Evolutionary conservation across 2,888 invertebrate genomes (phyloP).

Genomic region (Aleiodes leptofemur): DNA sequence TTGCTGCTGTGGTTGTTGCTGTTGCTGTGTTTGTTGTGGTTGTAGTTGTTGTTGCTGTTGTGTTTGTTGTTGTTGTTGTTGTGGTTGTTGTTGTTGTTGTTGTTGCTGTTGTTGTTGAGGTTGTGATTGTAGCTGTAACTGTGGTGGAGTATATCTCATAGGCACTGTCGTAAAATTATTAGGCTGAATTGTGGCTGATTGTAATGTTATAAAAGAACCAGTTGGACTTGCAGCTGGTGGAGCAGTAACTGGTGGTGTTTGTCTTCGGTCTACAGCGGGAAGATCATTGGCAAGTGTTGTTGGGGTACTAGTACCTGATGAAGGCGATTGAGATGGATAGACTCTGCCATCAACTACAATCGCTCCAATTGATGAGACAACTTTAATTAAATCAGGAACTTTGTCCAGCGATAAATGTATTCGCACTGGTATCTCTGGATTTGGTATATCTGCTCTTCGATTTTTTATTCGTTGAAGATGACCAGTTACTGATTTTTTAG

Average conservation of each 20-base stretch:
- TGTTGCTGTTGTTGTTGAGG: slow-evolving; percentile 54
- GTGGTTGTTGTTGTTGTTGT: slow-evolving; percentile 65
- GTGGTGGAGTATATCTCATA: slow-evolving; percentile 54
- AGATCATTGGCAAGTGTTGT: slow-evolving; percentile 60
- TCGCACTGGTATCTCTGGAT: slow-evolving; percentile 91
- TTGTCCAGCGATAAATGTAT: slow-evolving; percentile 88
- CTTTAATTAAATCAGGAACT: slow-evolving; percentile 87
- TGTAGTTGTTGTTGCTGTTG: no score
- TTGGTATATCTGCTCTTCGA: slow-evolving; percentile 90
- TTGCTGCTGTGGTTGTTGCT: slow-evolving; percentile 64
- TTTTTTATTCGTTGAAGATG: slow-evolving; percentile 89
- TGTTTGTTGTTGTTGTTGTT: not conserved
- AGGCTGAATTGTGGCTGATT: slow-evolving; percentile 51
- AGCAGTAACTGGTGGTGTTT: slow-evolving; percentile 62
- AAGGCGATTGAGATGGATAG: slow-evolving; percentile 78
- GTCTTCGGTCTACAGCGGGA: slow-evolving; percentile 73
- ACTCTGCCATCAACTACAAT: slow-evolving; percentile 90
- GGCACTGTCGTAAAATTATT: slow-evolving; percentile 56
- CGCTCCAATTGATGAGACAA: slow-evolving; percentile 86
- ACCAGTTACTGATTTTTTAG: slow-evolving; percentile 83
- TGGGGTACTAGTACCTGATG: slow-evolving; percentile 62
- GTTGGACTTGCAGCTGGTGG: slow-evolving; percentile 58
- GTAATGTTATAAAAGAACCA: slow-evolving; percentile 55
- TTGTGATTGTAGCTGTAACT: slow-evolving; percentile 62
- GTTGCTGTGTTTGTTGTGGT: no score